A percentile compares a stretch with the other conserved stretches of the same genome.
Evolutionary conservation across 2,797 vertebrate genomes (phyloP).

Genomic region (Muscicapa comitata): DNA sequence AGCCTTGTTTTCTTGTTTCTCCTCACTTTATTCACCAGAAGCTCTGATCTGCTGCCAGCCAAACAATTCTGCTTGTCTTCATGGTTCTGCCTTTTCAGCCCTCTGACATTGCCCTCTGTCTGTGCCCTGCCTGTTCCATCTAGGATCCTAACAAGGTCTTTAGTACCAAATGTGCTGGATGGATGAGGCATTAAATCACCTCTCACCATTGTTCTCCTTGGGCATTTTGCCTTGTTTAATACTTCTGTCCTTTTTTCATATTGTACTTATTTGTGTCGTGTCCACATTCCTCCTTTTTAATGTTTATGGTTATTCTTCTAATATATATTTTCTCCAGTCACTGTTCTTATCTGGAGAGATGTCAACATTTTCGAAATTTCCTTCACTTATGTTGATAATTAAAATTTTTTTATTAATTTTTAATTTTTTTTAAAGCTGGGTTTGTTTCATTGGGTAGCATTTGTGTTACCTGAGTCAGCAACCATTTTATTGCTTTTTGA

Average conservation of each 20-base stretch:
- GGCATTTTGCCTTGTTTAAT: not conserved
- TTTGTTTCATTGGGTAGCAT: not conserved
- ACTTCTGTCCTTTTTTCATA: not conserved
- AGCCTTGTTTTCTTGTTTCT: not conserved
- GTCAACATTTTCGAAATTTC: not conserved
- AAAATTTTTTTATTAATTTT: fast-evolving
- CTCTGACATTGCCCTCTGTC: not conserved
- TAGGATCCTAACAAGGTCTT: not conserved
- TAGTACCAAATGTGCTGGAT: not conserved
- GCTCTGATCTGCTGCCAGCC: not conserved
- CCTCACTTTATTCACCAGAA: not conserved
- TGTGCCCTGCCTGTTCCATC: not conserved
- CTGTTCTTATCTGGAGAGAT: not conserved
- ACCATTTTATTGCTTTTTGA: not conserved
- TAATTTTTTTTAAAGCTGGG: not conserved
- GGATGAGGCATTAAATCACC: not conserved
- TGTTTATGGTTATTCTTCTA: not conserved
- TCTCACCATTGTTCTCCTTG: not conserved
- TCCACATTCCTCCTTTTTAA: not conserved
- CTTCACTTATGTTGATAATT: not conserved
- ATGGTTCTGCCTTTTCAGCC: not conserved
- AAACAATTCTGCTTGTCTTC: not conserved
- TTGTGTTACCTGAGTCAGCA: not conserved
- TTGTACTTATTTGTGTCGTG: not conserved
- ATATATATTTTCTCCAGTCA: not conserved